A percentile compares a stretch with the other conserved stretches of the same genome.
Conservation (phyloP, 92 coral and sea anemone species). For the Anthopleura xanthogrammica region DNA sequence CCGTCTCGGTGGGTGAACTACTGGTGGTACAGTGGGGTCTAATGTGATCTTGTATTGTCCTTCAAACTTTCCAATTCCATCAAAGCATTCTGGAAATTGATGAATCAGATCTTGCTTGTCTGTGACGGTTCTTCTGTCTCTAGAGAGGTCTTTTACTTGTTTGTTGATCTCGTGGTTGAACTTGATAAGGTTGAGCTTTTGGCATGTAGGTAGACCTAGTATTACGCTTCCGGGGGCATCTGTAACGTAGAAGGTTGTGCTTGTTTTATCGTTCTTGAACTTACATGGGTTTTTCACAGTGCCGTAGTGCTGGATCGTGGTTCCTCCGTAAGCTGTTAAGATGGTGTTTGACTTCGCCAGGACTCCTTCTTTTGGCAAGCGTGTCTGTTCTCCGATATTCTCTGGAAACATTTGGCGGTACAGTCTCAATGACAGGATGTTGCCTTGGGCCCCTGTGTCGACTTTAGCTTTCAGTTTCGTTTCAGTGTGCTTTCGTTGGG, state of each 20-base stretch:
- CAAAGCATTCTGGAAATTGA: too few species aligned
- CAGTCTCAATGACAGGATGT: slow-evolving; percentile 42
- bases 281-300: too few species aligned
- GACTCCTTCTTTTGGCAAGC: slow-evolving; percentile 5
- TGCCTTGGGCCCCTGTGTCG: slow-evolving; percentile 34
- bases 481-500: not conserved
- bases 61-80: too few species aligned
- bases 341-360: slow-evolving; percentile 25
- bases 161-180: slow-evolving; percentile 20
- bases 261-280: not conserved
- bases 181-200: slow-evolving; percentile 26
- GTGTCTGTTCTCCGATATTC: not conserved
- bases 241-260: slow-evolving; percentile 44
- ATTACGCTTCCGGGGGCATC: slow-evolving; percentile 42
- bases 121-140: too few species aligned
- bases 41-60: slow-evolving; percentile 29
- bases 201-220: not conserved
- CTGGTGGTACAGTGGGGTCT: slow-evolving; percentile 44
- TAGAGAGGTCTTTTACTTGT: slow-evolving; percentile 3
- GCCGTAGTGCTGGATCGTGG: slow-evolving; percentile 47
- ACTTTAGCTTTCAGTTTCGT: slow-evolving; percentile 48
- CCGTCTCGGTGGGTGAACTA: slow-evolving; percentile 35
- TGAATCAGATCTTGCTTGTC: too few species aligned
- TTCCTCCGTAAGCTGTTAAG: slow-evolving; percentile 47
- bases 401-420: slow-evolving; percentile 24